These are phyloP conservation scores for Centropus unirufus DNA, from an alignment of 2,113 vertebrate species.

Conservation along the genomic window DNA sequence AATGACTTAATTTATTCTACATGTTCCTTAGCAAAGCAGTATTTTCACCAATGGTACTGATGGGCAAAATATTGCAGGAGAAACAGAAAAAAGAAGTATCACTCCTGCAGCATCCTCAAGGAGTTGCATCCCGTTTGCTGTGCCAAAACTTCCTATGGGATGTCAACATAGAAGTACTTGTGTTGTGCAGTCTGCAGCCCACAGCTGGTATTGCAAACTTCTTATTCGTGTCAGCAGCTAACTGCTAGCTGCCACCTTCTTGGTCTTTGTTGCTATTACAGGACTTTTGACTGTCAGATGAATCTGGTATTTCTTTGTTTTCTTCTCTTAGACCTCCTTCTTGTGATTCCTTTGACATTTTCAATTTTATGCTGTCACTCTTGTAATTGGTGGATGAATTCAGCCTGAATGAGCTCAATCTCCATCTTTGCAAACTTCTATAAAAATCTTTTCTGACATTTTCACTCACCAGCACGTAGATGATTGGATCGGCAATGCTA, in stretches of 20 bases:
- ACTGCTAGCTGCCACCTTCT: not conserved
- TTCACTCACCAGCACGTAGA: conserved; percentile 84
- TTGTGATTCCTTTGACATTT: conserved; percentile 28
- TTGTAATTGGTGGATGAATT: not conserved
- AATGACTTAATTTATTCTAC: not conserved
- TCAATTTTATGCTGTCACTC: not conserved
- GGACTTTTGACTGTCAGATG: not conserved
- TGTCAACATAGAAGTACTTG: not conserved
- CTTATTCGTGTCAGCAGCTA: not conserved
- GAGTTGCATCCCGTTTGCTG: not conserved
- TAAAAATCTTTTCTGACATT: conserved; percentile 78
- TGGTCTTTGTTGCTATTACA: not conserved
- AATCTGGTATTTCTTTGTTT: not conserved
- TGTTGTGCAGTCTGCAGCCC: not conserved
- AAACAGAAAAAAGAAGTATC: not conserved
- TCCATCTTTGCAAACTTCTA: conserved; percentile 35
- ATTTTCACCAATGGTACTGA: not conserved
- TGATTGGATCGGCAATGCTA: conserved; percentile 83
- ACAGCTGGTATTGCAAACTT: not conserved
- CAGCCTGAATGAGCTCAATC: not conserved
- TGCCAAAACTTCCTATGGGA: not conserved
- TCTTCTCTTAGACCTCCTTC: not conserved
- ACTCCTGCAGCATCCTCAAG: not conserved
- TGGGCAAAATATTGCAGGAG: not conserved
- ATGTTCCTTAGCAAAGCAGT: not conserved